Evolutionary conservation across 2,888 invertebrate genomes (phyloP), one percentile per base, ranked within the genome.

Genomic region (Tetramorium bicarinatum): DNA sequence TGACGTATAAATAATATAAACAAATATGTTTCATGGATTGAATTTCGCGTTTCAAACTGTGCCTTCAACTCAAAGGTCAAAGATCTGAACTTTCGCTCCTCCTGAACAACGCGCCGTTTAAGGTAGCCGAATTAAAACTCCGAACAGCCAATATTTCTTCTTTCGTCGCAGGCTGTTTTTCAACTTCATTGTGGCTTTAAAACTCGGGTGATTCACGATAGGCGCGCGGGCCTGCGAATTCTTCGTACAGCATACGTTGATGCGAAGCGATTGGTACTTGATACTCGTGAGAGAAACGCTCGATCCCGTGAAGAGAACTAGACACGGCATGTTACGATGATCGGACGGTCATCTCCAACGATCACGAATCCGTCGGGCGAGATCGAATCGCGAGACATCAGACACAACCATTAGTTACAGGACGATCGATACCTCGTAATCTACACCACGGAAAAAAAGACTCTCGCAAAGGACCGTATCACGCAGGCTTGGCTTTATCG

Each of bases 261-360:
- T n/a, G 21, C 52, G n/a, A 54, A 49, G n/a, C 47, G 29, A 79
- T 83, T 67, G 80, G 82, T 85, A 89, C 74, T 72, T 64, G 90
- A 90, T 89, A 89, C 86, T 82, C 89, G 90, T 90, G 90, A 86
- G 90, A 90, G 84, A 83, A 85, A 82, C 72, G 83, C 86, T 56
- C 71, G 47, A 44, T 62, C n/a, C 61, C 18, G n/a, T 44, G 56
- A 75, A 47, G 47, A 67, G 66, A 29, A 18, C 49, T 66, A 76
- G 82, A 71, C 79, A 56, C 64, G 82, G 56, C 79, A 41, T 9
- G 84, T 89, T 90, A 81, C 82, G 29, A 76, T 67, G 90, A 87
- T 84, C 89, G 44, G 71, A 85, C 56, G 79, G 49, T 80, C 71
- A 76, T 64, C 76, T 62, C 49, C 38, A 34, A 75, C 71, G 83